Base-by-base conservation (phyloP, 2,888 invertebrate genomes). In the Spodoptera exigua region DNA sequence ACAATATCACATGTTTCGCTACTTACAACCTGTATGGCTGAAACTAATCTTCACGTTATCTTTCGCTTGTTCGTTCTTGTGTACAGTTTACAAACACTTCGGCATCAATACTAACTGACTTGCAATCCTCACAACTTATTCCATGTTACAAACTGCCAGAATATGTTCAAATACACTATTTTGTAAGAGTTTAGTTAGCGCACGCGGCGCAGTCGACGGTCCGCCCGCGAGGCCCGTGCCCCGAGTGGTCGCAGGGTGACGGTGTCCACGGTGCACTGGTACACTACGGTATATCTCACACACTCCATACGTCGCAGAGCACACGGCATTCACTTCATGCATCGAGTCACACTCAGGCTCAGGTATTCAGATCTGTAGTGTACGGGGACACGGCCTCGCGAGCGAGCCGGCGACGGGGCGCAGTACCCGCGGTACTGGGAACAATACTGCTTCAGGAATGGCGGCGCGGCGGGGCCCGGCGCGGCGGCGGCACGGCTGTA, bases 11-110 rank as follows among this genome's bases (percentile, higher is more conserved):
- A 84, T 80, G 83, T 83, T 84, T 83, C 70, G 80, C 80, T 82
- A 82, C 81, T 82, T 81, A 82, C 84, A 82, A 82, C 83, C 74
- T 80, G 75, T 79, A 84, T 81, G 84, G 86, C 80, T 82, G 86
- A 81, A 80, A 83, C 82, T 82, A 86, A 85, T 84, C 83, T 88
- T 91, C 90, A 89, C 91, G 88, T 86, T 87, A 87, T 88, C 85
- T 85, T 86, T 87, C 88, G 84, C 86, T 78, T 82, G 81, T 79
- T 80, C 84, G 82, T 55, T 77, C 78, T 70, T 75, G 76, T 78
- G 78, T 76, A 76, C 76, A 78, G 71, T 72, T 67, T 62, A 69
- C 76, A 61, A 72, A 78, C 78, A 76, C 76, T 65, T 56, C 69
- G 72, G 69, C 66, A 76, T 81, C 76, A 79, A 77, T 80, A 80